Evolutionary conservation across 2,797 vertebrate genomes (phyloP), one percentile per base, ranked within the genome.

Genomic region (Gadopsis bispinosus): DNA sequence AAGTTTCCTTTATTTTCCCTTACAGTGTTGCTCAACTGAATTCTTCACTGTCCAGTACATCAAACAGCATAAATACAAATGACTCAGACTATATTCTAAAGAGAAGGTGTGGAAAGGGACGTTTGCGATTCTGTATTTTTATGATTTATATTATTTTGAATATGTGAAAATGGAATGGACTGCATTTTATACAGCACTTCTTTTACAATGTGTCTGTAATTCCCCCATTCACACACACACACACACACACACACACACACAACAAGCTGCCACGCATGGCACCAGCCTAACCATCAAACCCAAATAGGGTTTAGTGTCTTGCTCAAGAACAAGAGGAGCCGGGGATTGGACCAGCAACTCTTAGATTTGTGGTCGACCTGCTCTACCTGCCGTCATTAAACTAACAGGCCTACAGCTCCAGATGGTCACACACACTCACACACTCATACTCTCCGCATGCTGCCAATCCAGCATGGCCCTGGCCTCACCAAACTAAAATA

Each of bases 401-500:
- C 5, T 14, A 41, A 10, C n/a, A 61, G 55, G 59, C 29, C 20
- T 51, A 31, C n/a, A 51, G 22, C 22, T 66, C 13, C 60, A 83
- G 77, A 81, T 79, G 58, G 41, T 68, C 75, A 33, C 58, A 55
- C 11, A 72, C 29, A 56, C 14, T 5, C 17, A 58, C 56, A 39
- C 56, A 8, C 33, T 10, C 56, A 50, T 17, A 35, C 31, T 51
- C 19, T 7, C 19, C 6, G 26, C 62, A 69, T 47, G 5, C 72
- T 79, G 81, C 76, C 79, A 82, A 82, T 78, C 81, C 76, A 85
- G 61, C 29, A 65, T 33, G 54, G 73, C 55, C 58, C 51, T 47
- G 68, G 63, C 66, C 75, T 77, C 56, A 83, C 75, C 77, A 75
- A 87, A 79, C 53, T 79, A 79, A 85, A 88, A 75, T 55, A 79